These are phyloP conservation scores for Erpornis zantholeuca DNA, from an alignment of 2,113 vertebrate species.

Conservation along the genomic window DNA sequence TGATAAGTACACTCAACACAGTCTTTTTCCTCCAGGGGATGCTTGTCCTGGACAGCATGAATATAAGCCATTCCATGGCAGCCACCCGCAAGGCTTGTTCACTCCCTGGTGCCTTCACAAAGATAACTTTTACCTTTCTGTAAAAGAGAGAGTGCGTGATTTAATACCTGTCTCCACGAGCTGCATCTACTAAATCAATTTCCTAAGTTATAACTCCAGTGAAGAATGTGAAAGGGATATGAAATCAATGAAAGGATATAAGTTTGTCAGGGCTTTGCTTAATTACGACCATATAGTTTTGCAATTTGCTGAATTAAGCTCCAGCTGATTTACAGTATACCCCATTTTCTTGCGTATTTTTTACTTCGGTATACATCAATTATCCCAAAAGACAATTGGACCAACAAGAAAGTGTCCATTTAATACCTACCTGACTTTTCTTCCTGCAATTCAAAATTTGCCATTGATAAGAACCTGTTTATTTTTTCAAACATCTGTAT, in stretches of 20 bases:
- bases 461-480: not conserved
- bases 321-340: not conserved
- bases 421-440: not conserved
- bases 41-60: not conserved
- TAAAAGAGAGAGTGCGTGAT: not conserved
- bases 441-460: not conserved
- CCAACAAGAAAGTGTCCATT: not conserved
- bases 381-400: not conserved
- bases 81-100: not conserved
- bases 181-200: not conserved
- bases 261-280: not conserved
- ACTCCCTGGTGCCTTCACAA: not conserved
- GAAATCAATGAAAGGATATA: not conserved
- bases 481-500: not conserved
- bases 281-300: not conserved
- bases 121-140: not conserved
- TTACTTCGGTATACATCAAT: not conserved
- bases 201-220: not conserved
- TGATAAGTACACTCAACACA: accelerated
- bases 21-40: not conserved
- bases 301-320: not conserved
- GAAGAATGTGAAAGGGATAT: not conserved
- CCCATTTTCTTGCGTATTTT: not conserved
- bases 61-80: not conserved
- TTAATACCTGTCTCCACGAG: not conserved